Evolutionary conservation across 2,797 vertebrate species (phyloP).

Genomic region (Betta splendens): DNA sequence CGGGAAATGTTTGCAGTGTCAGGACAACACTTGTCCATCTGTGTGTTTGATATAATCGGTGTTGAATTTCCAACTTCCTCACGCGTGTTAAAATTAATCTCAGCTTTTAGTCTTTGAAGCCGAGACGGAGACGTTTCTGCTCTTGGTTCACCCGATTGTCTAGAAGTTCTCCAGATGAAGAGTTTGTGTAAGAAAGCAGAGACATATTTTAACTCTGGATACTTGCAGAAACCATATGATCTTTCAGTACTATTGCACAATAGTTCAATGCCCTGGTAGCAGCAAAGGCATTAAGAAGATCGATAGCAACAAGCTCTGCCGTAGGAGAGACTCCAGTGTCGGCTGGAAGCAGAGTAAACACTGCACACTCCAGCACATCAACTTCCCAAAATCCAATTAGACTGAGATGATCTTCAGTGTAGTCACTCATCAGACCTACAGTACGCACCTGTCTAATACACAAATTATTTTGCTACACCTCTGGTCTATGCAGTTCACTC

Average conservation of each 20-base stretch:
- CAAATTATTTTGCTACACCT: slow-evolving; percentile 7
- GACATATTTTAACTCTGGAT: slow-evolving; percentile 13
- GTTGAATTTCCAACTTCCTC: no score
- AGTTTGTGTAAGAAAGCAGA: no score
- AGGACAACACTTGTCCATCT: slow-evolving; percentile 31
- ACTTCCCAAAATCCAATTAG: slow-evolving; percentile 59
- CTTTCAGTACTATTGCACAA: slow-evolving; percentile 42
- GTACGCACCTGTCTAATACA: slow-evolving; percentile 35
- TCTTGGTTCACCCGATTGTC: no score
- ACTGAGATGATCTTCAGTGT: slow-evolving; percentile 46
- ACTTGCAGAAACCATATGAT: slow-evolving; percentile 48
- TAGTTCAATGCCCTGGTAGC: slow-evolving; percentile 48
- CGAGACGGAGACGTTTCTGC: no score
- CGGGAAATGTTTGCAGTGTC: slow-evolving; percentile 29
- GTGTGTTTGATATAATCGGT: slow-evolving; percentile 7
- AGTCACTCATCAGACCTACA: slow-evolving; percentile 23
- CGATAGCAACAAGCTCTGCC: slow-evolving; percentile 56
- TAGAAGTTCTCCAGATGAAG: no score
- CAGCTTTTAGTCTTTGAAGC: no score
- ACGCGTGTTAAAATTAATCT: no score
- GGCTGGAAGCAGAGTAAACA: slow-evolving; percentile 47
- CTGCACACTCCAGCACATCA: slow-evolving; percentile 32
- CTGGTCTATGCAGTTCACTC: slow-evolving; percentile 1
- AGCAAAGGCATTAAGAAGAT: slow-evolving; percentile 60
- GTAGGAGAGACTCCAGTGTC: slow-evolving; percentile 39